Percentiles rank a stretch among this genome's conserved stretches.
phyloP scores from a whole-genome alignment of 1,140 invertebrate species.

The Bombus breviceps region DNA sequence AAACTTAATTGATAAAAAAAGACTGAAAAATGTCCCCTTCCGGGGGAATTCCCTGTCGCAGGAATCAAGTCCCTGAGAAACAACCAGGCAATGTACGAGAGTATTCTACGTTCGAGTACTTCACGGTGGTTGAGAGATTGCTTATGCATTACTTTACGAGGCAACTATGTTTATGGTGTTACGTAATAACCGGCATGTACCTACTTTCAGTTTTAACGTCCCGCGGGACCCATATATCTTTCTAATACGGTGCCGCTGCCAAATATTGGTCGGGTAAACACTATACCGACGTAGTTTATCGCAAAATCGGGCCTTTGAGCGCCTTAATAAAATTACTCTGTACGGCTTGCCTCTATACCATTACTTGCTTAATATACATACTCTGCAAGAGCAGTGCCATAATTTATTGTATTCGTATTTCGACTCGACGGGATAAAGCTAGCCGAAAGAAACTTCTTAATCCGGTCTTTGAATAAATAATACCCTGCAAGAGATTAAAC shows the following conservation, averaged over 20 bases:
- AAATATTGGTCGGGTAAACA: constrained; percentile 20
- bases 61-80: neutral
- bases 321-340: neutral
- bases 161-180: neutral
- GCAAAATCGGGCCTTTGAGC: neutral
- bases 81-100: neutral
- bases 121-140: neutral
- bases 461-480: neutral
- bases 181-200: neutral
- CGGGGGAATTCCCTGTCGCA: neutral
- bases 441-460: neutral
- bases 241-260: neutral
- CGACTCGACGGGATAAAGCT: neutral
- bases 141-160: neutral
- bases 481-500: neutral
- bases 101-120: neutral
- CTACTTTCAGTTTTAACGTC: constrained; percentile 4
- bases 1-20: neutral
- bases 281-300: constrained; percentile 10
- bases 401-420: neutral
- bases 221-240: neutral
- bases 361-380: neutral
- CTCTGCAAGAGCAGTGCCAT: neutral
- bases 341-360: too few relatives aligned
- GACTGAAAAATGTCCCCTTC: neutral